A percentile compares a stretch with the other conserved stretches of the same genome.
These are phyloP conservation scores for Clarias pachynema DNA, from an alignment of 2,797 vertebrate genomes.

Conservation along the genomic window DNA sequence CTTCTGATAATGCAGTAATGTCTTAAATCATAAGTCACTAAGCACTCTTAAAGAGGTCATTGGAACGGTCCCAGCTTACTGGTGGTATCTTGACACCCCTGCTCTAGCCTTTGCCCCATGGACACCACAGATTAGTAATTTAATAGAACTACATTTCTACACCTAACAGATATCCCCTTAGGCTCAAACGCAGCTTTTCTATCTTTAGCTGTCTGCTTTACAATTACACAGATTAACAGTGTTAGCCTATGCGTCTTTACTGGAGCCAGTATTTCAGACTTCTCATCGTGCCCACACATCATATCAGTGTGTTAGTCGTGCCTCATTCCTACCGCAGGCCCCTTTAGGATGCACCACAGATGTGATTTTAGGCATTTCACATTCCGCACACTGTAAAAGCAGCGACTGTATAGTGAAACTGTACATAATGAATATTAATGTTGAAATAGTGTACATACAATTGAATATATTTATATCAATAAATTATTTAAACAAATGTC, in stretches of 20 bases:
- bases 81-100: not conserved
- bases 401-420: constrained; percentile 64
- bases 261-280: constrained; percentile 33
- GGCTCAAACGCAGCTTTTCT: not conserved
- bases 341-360: constrained; percentile 58
- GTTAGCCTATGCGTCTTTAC: not conserved
- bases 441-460: constrained; percentile 76
- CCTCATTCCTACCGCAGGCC: constrained; percentile 55
- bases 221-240: constrained; percentile 1
- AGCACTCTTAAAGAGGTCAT: not conserved
- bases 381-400: constrained; percentile 31
- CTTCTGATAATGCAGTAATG: not conserved
- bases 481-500: constrained; percentile 47
- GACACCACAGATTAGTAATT: not conserved
- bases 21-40: not conserved
- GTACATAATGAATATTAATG: constrained; percentile 63
- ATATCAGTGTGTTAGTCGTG: constrained; percentile 18
- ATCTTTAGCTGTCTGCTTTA: not conserved
- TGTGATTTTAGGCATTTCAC: constrained; percentile 55
- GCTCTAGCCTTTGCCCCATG: not conserved
- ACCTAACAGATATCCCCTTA: not conserved
- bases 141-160: not conserved
- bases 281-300: constrained; percentile 4
- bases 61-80: not conserved
- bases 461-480: constrained; percentile 79